These are phyloP conservation scores for Oscheius myriophilus DNA, from an alignment of 2,888 invertebrate species.

Conservation along the genomic window DNA sequence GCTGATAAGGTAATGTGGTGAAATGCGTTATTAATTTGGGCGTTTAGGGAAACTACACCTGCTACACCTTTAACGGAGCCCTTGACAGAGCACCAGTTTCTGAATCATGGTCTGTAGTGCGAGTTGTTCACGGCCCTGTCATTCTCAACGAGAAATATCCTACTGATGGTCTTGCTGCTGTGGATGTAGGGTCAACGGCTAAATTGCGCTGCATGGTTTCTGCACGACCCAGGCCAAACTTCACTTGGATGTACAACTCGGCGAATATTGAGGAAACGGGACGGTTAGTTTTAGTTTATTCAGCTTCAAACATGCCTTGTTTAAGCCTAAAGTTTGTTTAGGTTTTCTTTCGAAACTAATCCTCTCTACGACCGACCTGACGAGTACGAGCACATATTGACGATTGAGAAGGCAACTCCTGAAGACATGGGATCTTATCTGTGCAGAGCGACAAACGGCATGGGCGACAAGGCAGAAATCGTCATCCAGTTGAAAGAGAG, in stretches of 20 bases:
- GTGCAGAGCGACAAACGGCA: conserved; percentile 83
- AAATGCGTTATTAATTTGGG: background rate
- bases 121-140: conserved; percentile 63
- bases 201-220: conserved; percentile 58
- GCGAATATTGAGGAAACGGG: conserved; percentile 42
- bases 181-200: conserved; percentile 54
- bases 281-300: conserved; percentile 3
- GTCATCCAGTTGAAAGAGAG: conserved; percentile 57
- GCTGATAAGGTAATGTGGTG: conserved; percentile 78
- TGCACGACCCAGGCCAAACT: conserved; percentile 64
- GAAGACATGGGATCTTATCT: conserved; percentile 85
- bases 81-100: conserved; percentile 73
- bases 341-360: conserved; percentile 46
- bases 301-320: background rate
- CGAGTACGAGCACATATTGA: conserved; percentile 54
- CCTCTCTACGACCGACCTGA: conserved; percentile 43
- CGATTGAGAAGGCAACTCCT: conserved; percentile 41
- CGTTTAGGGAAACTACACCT: conserved; percentile 85
- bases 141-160: conserved; percentile 60
- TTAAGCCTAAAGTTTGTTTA: background rate
- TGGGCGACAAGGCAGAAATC: conserved; percentile 75
- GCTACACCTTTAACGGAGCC: conserved; percentile 83
- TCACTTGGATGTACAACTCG: conserved; percentile 61
- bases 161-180: conserved; percentile 57
- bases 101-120: conserved; percentile 51